phyloP scores from a whole-genome alignment of 2,888 invertebrate genomes.

The Abrostola tripartita region DNA sequence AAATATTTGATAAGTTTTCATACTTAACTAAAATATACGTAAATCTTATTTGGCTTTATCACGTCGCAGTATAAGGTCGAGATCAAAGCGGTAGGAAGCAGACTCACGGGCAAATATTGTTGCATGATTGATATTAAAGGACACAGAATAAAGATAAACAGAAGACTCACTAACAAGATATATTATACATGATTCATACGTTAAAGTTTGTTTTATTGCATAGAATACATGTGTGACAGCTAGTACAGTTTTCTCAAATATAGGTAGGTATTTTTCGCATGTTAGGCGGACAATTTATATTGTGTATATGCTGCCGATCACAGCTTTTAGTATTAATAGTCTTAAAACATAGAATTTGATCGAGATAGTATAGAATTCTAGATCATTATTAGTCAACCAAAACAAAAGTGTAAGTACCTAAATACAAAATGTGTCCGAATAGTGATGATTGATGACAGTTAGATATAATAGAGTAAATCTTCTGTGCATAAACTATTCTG shows the following conservation, averaged over 20 bases:
- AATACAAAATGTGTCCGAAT: too few relatives aligned
- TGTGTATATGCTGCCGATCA: too few relatives aligned
- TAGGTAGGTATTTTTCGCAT: too few relatives aligned
- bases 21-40: slow-evolving; percentile 12
- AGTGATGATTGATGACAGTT: neutral
- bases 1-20: slow-evolving; percentile 17
- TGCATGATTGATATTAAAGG: slow-evolving; percentile 46
- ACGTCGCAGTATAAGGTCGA: slow-evolving; percentile 41
- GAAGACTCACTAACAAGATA: slow-evolving; percentile 11
- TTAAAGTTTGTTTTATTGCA: neutral
- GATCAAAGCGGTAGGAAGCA: slow-evolving; percentile 53
- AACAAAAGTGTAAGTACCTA: too few relatives aligned
- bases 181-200: neutral
- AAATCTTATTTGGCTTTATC: slow-evolving; percentile 44
- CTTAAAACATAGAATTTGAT: neutral
- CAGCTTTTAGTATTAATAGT: too few relatives aligned
- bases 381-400: too few relatives aligned
- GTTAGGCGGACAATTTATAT: too few relatives aligned
- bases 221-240: neutral
- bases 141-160: neutral
- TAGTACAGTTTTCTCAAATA: too few relatives aligned
- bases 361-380: too few relatives aligned
- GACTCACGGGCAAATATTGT: slow-evolving; percentile 39
- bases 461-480: neutral
- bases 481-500: slow-evolving; percentile 8